These are phyloP conservation scores for Macrotus californicus DNA, from an alignment of 2,113 vertebrate genomes.

Conservation along the genomic window DNA sequence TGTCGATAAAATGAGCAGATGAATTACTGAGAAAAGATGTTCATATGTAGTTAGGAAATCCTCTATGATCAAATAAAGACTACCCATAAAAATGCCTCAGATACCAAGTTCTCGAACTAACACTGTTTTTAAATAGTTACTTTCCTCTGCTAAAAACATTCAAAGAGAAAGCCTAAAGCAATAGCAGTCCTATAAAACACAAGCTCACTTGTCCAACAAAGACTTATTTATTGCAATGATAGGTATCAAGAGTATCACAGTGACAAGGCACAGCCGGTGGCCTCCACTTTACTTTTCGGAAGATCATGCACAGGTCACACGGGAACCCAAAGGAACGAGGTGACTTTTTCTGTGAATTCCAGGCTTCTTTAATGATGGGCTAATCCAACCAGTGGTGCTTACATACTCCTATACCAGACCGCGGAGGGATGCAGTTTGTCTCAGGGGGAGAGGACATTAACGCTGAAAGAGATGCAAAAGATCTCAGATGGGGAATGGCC, in stretches of 20 bases:
- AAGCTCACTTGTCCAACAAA: not conserved
- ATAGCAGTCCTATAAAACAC: not conserved
- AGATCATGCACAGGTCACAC: not conserved
- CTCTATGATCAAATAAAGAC: not conserved
- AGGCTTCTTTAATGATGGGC: not conserved
- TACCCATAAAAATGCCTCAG: not conserved
- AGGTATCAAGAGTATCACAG: not conserved
- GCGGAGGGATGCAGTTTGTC: not conserved
- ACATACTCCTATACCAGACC: not conserved
- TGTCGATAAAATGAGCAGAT: not conserved
- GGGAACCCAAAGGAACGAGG: not conserved
- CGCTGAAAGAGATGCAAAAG: not conserved
- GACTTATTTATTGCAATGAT: not conserved
- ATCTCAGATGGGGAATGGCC: not conserved
- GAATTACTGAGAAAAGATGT: not conserved
- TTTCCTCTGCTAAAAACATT: not conserved
- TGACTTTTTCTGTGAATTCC: not conserved
- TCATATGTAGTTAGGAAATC: not conserved
- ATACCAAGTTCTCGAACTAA: not conserved
- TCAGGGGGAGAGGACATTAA: not conserved
- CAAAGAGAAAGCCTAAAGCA: conserved; percentile 7
- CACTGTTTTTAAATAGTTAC: not conserved
- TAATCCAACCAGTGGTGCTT: not conserved
- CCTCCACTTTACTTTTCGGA: not conserved
- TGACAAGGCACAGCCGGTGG: not conserved